Evolutionary conservation across 2,888 invertebrate species (phyloP), one percentile per base, ranked within the genome.

Genomic region (Drosophila eohydei): DNA sequence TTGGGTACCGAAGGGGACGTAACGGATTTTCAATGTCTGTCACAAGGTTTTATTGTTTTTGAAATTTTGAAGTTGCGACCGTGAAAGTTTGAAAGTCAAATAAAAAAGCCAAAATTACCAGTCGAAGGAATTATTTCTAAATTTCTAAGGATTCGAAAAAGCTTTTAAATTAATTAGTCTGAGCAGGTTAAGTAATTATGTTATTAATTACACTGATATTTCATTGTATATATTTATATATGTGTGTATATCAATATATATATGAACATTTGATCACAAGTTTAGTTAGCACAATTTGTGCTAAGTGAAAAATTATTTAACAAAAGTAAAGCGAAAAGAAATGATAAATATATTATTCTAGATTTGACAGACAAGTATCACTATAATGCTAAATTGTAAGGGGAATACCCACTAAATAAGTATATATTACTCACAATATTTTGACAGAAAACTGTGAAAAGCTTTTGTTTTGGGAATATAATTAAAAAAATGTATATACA

Each of bases 11-110:
- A 0, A 30, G 26, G 54, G 34, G 28, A 38, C 21, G 21, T 8
- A 26, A 30, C 26, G 14, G 21, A 9, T 4, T 30, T 55, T 69
- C 71, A 69, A 65, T 51, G 77, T 44, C 64, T 70, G 26, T 51
- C n/a, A 43, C 72, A 71, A 77, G 63, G 72, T 61, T 69, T 76
- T 67, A 61, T 60, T 11, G 30, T 3, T 51, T 65, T 54, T 36
- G 14, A 16, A 62, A 62, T 40, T 61, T 66, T 57, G 4, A 57
- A 51, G 12, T 58, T 34, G 50, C 21, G 61, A 50, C 67, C 67
- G 16, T 72, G 59, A 73, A 69, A 64, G 26, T 50, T 44, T 40
- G 38, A 46, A 43, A 46, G 28, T 14, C 41, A 11, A 32, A 14
- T 4, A 7, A 51, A 21, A 34, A 16, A 12, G 21, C 3, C 1